Conservation (phyloP, 2,113 vertebrate genomes). For the Apodemus speciosus region DNA sequence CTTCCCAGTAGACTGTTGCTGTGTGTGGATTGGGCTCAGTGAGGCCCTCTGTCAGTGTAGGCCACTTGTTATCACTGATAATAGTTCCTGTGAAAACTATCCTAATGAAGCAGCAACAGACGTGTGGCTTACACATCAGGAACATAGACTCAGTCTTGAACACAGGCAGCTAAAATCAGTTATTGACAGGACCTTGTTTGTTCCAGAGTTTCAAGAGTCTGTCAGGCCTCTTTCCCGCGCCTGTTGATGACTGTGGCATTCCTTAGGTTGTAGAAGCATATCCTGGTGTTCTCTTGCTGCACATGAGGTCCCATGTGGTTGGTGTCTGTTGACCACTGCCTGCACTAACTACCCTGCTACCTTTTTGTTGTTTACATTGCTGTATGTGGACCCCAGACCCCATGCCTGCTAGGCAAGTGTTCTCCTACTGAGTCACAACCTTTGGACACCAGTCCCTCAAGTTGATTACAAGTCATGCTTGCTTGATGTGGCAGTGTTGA, state of each 20-base stretch:
- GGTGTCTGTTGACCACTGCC: not conserved
- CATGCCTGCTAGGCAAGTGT: not conserved
- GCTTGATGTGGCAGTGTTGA: fast-evolving
- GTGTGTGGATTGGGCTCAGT: not conserved
- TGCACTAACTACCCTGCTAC: not conserved
- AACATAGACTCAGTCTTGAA: not conserved
- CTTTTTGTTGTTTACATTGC: not conserved
- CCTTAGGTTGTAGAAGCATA: not conserved
- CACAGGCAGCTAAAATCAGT: not conserved
- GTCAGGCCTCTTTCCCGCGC: not conserved
- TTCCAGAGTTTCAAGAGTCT: not conserved
- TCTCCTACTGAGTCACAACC: not conserved
- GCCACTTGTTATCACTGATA: not conserved
- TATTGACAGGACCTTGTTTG: not conserved
- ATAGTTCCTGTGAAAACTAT: not conserved
- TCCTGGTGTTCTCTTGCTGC: not conserved
- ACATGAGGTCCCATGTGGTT: no score
- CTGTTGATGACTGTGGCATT: not conserved
- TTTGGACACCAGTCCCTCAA: not conserved
- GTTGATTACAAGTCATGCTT: not conserved
- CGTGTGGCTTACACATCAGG: not conserved
- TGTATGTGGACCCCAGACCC: not conserved
- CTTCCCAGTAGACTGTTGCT: fast-evolving
- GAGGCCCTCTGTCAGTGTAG: not conserved
- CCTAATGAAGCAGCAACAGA: not conserved